Conservation (phyloP, 1,140 invertebrate species). For the Caenorhabditis latens region DNA sequence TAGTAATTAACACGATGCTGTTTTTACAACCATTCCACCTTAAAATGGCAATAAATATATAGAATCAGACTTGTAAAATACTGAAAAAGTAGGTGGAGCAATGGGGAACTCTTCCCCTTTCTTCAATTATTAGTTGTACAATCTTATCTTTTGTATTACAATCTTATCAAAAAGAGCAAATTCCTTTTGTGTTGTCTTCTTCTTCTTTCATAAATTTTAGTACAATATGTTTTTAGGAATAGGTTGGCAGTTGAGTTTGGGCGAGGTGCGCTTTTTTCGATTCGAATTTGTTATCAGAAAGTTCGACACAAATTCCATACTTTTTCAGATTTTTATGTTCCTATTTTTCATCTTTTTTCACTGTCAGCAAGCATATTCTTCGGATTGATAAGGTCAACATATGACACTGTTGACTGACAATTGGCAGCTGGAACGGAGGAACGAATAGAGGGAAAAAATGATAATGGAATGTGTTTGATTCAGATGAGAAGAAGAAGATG, state of each 20-base stretch:
- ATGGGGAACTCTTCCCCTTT: not conserved
- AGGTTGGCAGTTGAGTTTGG: not conserved
- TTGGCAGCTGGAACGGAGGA: constrained; percentile 44
- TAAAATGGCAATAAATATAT: no score
- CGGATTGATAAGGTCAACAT: constrained; percentile 41
- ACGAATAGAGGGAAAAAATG: not conserved
- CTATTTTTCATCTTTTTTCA: constrained; percentile 65
- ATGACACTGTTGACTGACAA: constrained; percentile 28
- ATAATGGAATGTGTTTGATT: not conserved
- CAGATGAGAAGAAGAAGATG: not conserved
- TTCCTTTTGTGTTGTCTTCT: not conserved
- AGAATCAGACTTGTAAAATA: no score
- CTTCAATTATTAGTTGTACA: constrained; percentile 3
- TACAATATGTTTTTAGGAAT: constrained; percentile 17
- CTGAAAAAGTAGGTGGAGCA: no score
- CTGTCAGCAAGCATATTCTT: constrained; percentile 14
- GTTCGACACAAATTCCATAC: not conserved
- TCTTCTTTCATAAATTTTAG: not conserved
- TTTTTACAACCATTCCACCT: no score
- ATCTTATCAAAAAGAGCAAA: constrained; percentile 23
- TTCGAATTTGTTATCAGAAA: constrained; percentile 13
- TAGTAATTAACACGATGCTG: no score
- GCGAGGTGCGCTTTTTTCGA: not conserved
- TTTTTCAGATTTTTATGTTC: constrained; percentile 65
- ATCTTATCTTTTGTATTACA: constrained; percentile 17